Evolutionary conservation across 2,113 vertebrate species (phyloP).

Genomic region (Engraulis encrasicolus): DNA sequence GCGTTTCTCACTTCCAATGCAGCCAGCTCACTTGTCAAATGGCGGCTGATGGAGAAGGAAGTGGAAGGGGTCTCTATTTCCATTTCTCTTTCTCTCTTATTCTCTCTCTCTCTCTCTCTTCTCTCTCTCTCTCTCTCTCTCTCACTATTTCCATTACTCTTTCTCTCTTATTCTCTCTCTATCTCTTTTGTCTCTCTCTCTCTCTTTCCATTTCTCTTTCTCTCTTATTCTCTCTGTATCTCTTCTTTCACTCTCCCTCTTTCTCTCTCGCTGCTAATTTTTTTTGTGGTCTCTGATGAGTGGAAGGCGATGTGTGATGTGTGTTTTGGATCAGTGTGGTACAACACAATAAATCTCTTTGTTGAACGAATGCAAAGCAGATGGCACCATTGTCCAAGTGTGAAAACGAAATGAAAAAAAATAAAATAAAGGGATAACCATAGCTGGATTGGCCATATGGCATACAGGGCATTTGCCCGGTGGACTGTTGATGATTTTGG

Average conservation of each 20-base stretch:
- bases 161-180: conserved; percentile 11
- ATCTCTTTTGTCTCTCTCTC: conserved; percentile 46
- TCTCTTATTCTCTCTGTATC: conserved; percentile 41
- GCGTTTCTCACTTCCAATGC: conserved; percentile 69
- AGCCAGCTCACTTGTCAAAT: conserved; percentile 71
- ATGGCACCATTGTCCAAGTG: conserved; percentile 72
- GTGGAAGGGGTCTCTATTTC: too few relatives aligned
- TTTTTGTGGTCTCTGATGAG: conserved; percentile 70
- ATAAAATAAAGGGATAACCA: too few relatives aligned
- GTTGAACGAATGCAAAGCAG: conserved; percentile 82
- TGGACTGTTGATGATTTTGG: too few relatives aligned
- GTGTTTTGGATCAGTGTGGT: conserved; percentile 80
- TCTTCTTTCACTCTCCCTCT: conserved; percentile 24
- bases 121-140: not conserved
- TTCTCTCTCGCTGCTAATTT: conserved; percentile 55
- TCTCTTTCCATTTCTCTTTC: not conserved
- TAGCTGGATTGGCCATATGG: too few relatives aligned
- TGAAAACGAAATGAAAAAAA: conserved; percentile 68
- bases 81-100: not conserved
- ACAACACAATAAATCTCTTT: conserved; percentile 82
- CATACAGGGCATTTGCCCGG: too few relatives aligned
- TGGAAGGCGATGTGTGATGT: conserved; percentile 75
- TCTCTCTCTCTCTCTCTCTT: conserved; percentile 50
- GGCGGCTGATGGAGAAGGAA: conserved; percentile 72
- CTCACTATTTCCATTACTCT: too few relatives aligned